phyloP scores from a whole-genome alignment of 2,797 vertebrate species.

The Enteromius viviparus region DNA sequence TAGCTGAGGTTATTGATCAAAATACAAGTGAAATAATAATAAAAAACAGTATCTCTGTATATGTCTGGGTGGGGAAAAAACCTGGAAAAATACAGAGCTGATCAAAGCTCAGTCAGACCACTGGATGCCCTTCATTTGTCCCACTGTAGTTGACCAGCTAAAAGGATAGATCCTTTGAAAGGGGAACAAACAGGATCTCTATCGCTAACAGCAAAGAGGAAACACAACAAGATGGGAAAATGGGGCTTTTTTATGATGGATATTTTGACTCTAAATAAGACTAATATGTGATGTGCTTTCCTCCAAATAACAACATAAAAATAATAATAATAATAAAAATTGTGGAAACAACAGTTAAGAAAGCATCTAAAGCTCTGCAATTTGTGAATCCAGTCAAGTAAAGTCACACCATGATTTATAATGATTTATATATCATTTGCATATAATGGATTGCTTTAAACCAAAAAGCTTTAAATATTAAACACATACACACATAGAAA shows the following conservation, averaged over 20 bases:
- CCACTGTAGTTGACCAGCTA: constrained; percentile 36
- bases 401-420: not conserved
- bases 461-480: not conserved
- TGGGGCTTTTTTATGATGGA: constrained; percentile 1
- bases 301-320: not conserved
- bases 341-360: not conserved
- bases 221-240: constrained; percentile 33
- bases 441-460: not conserved
- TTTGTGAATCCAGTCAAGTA: not conserved
- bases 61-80: not conserved
- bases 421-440: not conserved
- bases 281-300: not conserved
- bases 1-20: not conserved
- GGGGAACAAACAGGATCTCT: constrained; percentile 55
- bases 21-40: not conserved
- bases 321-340: not conserved
- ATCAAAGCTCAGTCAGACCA: constrained; percentile 58
- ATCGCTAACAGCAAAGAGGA: constrained; percentile 37
- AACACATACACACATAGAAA: not conserved
- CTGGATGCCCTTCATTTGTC: constrained; percentile 57
- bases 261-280: not conserved
- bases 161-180: constrained; percentile 60
- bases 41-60: constrained; percentile 10
- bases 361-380: not conserved
- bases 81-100: constrained; percentile 7